These are phyloP conservation scores for Drosophila niveifrons DNA, from an alignment of 2,888 invertebrate species.

Conservation along the genomic window DNA sequence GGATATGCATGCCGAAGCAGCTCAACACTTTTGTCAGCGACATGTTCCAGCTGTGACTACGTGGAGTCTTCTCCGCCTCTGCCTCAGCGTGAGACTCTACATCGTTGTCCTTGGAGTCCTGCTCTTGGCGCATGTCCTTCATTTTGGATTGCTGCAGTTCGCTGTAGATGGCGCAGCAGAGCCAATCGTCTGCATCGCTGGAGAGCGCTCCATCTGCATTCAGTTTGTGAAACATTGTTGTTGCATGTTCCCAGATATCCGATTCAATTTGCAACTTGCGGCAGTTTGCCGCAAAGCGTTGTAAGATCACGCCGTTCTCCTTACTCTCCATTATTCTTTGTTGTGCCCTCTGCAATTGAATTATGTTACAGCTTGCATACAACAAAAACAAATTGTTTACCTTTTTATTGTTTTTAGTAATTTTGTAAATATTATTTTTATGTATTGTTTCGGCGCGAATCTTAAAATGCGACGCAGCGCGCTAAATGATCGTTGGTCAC, in stretches of 20 bases:
- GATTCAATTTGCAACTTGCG: conserved; percentile 43
- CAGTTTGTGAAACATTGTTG: conserved; percentile 40
- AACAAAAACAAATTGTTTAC: not conserved
- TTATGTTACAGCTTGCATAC: not conserved
- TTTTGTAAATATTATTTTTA: conserved; percentile 3
- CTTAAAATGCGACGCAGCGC: conserved; percentile 51
- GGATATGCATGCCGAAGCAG: conserved; percentile 54
- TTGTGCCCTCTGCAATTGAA: not conserved
- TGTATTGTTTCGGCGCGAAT: conserved; percentile 47
- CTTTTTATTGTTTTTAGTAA: conserved; percentile 3
- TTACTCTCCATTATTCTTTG: conserved; percentile 12
- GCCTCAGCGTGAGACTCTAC: too few relatives aligned
- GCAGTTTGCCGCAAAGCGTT: conserved; percentile 34
- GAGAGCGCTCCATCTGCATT: conserved; percentile 51
- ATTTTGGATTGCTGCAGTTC: conserved; percentile 61
- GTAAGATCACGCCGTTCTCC: conserved; percentile 29
- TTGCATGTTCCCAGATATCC: conserved; percentile 41
- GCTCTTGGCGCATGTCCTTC: conserved; percentile 32
- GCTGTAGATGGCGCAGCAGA: conserved; percentile 64
- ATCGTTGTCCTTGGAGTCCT: conserved; percentile 4
- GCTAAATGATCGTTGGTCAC: conserved; percentile 37
- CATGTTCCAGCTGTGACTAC: conserved; percentile 61
- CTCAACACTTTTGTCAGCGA: conserved; percentile 58
- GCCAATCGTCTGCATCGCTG: conserved; percentile 53
- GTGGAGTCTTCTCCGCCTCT: conserved; percentile 14